Evolutionary conservation across 2,888 invertebrate genomes (phyloP).

Genomic region (Ennomos erosarius): DNA sequence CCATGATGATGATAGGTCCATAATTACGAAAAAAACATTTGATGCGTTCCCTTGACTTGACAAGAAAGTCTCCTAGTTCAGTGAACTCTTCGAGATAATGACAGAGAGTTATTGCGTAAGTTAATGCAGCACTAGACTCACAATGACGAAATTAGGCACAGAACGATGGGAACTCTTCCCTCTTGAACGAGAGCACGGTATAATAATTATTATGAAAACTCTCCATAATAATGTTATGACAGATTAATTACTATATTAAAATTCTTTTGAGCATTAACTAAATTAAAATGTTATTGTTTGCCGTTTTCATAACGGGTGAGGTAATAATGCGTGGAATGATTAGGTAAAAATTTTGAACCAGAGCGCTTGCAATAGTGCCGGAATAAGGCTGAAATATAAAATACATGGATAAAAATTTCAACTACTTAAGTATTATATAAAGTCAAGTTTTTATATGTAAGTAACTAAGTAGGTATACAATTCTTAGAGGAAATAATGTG

Average conservation of each 20-base stretch:
- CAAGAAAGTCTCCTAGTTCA: conserved; percentile 39
- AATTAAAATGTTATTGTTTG: conserved; percentile 37
- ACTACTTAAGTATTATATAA: too few species aligned
- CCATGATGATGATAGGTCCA: conserved; percentile 38
- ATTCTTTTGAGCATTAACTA: conserved; percentile 42
- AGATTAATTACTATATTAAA: conserved; percentile 49
- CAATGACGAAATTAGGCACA: conserved; percentile 54
- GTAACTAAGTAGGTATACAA: neutral
- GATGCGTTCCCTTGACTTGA: conserved; percentile 34
- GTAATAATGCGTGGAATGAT: conserved; percentile 41
- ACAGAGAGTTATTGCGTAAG: conserved; percentile 46
- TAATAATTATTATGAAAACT: conserved; percentile 58
- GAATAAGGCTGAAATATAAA: too few species aligned
- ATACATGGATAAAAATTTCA: too few species aligned
- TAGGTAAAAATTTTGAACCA: conserved; percentile 13
- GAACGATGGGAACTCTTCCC: conserved; percentile 53
- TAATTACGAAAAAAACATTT: conserved; percentile 34
- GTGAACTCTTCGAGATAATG: conserved; percentile 40
- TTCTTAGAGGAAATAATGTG: neutral
- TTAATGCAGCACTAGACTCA: conserved; percentile 43
- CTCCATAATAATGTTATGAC: conserved; percentile 46
- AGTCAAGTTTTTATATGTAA: neutral
- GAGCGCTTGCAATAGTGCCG: too few species aligned
- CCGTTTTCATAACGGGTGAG: conserved; percentile 28
- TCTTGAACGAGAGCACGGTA: conserved; percentile 28